A percentile compares a stretch with the other conserved stretches of the same genome.
These are phyloP conservation scores for Coptodon rendalli DNA, from an alignment of 2,113 vertebrate species.

Conservation along the genomic window DNA sequence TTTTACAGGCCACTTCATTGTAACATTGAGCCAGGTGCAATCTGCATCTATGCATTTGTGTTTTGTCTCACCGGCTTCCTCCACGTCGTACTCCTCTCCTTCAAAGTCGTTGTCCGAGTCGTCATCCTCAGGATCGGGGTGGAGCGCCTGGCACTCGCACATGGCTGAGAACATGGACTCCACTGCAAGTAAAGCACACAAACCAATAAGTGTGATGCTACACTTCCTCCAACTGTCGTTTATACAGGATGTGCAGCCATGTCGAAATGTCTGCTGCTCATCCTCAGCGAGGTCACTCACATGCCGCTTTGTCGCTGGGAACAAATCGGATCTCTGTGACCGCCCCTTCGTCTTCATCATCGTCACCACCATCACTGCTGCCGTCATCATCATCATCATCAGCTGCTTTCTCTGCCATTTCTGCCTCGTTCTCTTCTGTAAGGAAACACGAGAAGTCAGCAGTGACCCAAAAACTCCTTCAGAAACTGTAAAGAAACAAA, in stretches of 20 bases:
- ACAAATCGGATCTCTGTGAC: slow-evolving; percentile 95
- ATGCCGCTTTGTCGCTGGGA: slow-evolving; percentile 83
- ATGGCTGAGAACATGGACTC: slow-evolving; percentile 93
- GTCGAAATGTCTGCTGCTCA: neutral
- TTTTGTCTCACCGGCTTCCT: slow-evolving; percentile 83
- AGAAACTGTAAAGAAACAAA: neutral
- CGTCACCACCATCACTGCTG: slow-evolving; percentile 40
- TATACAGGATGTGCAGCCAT: neutral
- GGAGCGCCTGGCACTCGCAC: slow-evolving; percentile 96
- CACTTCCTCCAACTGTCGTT: neutral
- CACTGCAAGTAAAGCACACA: slow-evolving; percentile 78
- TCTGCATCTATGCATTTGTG: neutral
- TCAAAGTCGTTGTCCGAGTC: slow-evolving; percentile 90
- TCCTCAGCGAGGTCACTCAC: slow-evolving; percentile 71
- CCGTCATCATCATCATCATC: slow-evolving; percentile 58
- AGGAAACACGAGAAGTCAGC: neutral
- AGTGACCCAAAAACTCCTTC: neutral
- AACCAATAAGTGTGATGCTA: neutral
- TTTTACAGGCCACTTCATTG: neutral
- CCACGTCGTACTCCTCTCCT: slow-evolving; percentile 91
- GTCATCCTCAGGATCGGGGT: slow-evolving; percentile 89
- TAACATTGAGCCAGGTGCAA: neutral
- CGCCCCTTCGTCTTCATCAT: slow-evolving; percentile 68
- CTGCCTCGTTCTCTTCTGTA: slow-evolving; percentile 76
- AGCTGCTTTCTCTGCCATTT: slow-evolving; percentile 61